phyloP scores from a whole-genome alignment of 2,888 invertebrate genomes.

The Asteroscopus sphinx region DNA sequence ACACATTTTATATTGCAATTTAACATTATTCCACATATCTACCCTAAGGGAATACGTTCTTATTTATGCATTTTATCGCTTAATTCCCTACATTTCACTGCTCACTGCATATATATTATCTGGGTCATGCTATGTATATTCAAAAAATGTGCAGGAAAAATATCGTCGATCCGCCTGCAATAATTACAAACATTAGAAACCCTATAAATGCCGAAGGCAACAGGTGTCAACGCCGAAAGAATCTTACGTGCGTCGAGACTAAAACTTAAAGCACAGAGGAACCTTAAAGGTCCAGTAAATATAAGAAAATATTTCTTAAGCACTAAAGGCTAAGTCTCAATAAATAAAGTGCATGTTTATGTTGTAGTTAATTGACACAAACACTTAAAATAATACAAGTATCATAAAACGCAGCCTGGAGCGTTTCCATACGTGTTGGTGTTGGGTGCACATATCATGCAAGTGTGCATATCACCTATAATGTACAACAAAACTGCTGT shows the following conservation, averaged over 20 bases:
- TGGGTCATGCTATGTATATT: conserved; percentile 17
- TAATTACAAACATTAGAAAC: conserved; percentile 49
- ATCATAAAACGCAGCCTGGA: conserved; percentile 66
- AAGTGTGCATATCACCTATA: conserved; percentile 62
- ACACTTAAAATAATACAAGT: conserved; percentile 67
- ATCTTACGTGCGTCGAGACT: conserved; percentile 36
- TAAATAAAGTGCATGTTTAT: conserved; percentile 58
- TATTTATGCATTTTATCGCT: conserved; percentile 16
- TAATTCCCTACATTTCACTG: conserved; percentile 18
- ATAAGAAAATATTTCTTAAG: conserved; percentile 32
- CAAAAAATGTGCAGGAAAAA: conserved; percentile 22
- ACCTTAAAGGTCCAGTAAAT: conserved; percentile 18
- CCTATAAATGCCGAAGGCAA: conserved; percentile 46
- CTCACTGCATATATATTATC: conserved; percentile 11
- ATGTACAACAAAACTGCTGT: conserved; percentile 74
- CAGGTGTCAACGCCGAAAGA: conserved; percentile 47
- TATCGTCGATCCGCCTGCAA: conserved; percentile 35
- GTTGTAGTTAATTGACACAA: conserved; percentile 67
- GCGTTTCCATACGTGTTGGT: conserved; percentile 65
- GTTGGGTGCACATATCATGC: conserved; percentile 60
- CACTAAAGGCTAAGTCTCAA: conserved; percentile 42
- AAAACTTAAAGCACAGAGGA: too few relatives aligned
- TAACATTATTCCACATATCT: conserved; percentile 21
- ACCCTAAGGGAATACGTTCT: conserved; percentile 2
- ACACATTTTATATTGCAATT: conserved; percentile 33